Conservation (phyloP, 2,113 vertebrate species). For the Bos indicus region DNA sequence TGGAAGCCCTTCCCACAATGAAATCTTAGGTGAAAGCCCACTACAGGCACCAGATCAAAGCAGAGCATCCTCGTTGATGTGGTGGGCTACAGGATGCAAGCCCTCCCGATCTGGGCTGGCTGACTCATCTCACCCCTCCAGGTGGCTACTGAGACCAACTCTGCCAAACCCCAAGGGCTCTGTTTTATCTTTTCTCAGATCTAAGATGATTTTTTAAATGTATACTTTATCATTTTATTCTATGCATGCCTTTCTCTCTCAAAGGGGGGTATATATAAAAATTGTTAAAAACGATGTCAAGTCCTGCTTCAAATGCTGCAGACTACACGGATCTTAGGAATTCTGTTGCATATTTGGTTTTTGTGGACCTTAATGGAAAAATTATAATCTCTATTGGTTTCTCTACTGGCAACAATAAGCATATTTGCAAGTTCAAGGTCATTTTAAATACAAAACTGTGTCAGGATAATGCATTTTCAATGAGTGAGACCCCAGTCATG, state of each 20-base stretch:
- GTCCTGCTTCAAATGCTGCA: background rate
- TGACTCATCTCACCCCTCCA: background rate
- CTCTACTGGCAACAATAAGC: background rate
- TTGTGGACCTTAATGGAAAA: background rate
- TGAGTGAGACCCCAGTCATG: background rate
- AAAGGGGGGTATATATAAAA: background rate
- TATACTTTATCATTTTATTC: background rate
- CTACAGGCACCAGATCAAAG: accelerated
- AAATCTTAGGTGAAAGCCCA: background rate
- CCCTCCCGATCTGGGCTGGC: background rate
- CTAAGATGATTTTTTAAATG: background rate
- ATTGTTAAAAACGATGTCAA: background rate
- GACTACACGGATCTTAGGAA: background rate
- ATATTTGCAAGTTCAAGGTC: background rate
- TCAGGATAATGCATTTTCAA: background rate
- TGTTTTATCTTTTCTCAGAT: background rate
- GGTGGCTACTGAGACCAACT: background rate
- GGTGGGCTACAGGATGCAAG: background rate
- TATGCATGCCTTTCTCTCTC: background rate
- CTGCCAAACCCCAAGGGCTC: background rate
- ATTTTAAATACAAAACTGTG: background rate
- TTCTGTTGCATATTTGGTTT: background rate
- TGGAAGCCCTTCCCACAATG: background rate
- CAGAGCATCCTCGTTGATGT: background rate
- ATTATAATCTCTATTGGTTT: background rate